Base-by-base conservation (phyloP, 2,113 vertebrate species). In the Orthonyx spaldingii region DNA sequence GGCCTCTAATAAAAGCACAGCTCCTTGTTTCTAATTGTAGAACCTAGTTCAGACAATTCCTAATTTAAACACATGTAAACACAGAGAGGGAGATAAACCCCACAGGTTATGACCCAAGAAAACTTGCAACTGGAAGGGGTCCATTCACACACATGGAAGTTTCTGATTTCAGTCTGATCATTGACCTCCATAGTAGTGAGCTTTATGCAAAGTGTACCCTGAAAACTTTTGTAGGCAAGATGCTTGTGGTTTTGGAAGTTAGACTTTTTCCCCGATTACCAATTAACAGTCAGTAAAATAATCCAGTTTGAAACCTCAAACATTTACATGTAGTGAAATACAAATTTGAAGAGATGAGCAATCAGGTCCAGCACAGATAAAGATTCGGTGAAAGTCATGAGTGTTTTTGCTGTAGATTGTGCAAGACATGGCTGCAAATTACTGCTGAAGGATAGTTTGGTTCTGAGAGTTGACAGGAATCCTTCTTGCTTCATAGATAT, bases 61-160 rank as follows among this genome's bases (percentile, higher is more conserved):
- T 85, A 79, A 83, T 91, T 95, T 89, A 96, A 96, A 87, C 80
- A 49, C 35, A 32, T 71, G 39, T 84, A 95, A 94, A 87, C 37
- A 92, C 24, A 53, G 17, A 22, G 53, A 57, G 15, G 21, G 8
- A 35, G 89, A 63, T 52, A 81, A 89, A 92, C 16, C 42, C 41
- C 52, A 52, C 53, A 81, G 89, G 69, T 82, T 92, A 75, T 2
- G 13, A 80, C 52, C 61, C 64, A 80, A 44, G 72, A 87, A 60
- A n/a, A 41, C 57, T 90, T 89, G 59, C 50, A 85, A 11, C 37
- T 33, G 23, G 49, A 76, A 85, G 18, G 30, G 37, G 32, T 76
- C 61, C 61, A 65, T 57, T 82, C 61, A 91, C 84, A 37, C n/a
- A 69, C 33, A 61, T 7, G n/a, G 30, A 93, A 69, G 33, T 90